Conservation (phyloP, 2,888 invertebrate genomes). For the Tenodera sinensis region DNA sequence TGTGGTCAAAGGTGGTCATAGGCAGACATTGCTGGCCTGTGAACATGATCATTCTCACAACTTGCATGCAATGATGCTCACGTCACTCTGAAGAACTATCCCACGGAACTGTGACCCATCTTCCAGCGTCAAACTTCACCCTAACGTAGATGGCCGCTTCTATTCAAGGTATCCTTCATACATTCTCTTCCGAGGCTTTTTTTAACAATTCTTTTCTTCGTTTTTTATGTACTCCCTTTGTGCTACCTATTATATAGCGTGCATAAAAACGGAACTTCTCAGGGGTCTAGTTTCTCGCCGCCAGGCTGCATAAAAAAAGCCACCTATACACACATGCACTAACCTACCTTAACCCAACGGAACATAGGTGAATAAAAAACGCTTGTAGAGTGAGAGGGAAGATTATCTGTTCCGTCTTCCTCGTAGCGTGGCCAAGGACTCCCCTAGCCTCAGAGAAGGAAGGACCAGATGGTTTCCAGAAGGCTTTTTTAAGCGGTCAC, state of each 20-base stretch:
- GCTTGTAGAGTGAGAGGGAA: not conserved
- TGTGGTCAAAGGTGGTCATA: not conserved
- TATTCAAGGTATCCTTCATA: not conserved
- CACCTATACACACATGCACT: not conserved
- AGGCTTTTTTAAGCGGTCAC: constrained; percentile 27
- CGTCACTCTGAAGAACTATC: not conserved
- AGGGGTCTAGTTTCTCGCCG: not conserved
- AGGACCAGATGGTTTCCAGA: constrained; percentile 26
- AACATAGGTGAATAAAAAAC: constrained; percentile 9
- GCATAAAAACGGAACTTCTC: not conserved
- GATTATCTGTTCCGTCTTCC: not conserved
- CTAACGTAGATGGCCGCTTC: not conserved
- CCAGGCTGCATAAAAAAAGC: not conserved
- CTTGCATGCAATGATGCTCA: too few species aligned
- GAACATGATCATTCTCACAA: not conserved
- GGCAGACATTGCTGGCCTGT: not conserved
- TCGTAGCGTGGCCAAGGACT: not conserved
- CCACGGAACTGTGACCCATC: constrained; percentile 14
- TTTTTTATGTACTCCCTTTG: constrained; percentile 6
- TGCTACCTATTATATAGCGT: constrained; percentile 7
- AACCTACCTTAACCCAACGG: constrained; percentile 17
- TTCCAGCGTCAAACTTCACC: not conserved
- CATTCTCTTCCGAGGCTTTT: not conserved
- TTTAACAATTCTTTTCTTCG: constrained; percentile 14
- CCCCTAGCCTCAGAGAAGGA: not conserved